A percentile compares a stretch with the other conserved stretches of the same genome.
These are phyloP conservation scores for Pelecanus crispus DNA, from an alignment of 2,113 vertebrate genomes.

Conservation along the genomic window DNA sequence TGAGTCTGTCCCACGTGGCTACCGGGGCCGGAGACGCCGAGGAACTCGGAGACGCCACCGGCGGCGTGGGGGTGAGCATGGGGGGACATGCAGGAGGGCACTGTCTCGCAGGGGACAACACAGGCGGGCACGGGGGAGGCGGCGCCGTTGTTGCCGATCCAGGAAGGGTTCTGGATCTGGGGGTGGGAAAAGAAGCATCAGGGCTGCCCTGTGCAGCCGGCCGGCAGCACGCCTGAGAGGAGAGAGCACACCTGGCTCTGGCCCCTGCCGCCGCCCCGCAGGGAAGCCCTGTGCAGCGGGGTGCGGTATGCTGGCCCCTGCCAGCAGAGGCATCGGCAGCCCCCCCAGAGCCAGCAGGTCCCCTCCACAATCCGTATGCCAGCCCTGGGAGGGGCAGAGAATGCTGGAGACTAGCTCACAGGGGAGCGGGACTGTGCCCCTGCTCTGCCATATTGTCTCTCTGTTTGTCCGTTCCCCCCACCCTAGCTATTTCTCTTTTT, in stretches of 20 bases:
- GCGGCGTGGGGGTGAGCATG: constrained; percentile 86
- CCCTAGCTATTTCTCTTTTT: neutral
- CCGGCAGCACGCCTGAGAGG: neutral
- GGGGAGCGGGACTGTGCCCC: neutral
- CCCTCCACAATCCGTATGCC: neutral
- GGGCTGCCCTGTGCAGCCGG: accelerated
- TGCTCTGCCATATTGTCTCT: neutral
- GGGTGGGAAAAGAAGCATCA: neutral
- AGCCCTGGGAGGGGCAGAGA: neutral
- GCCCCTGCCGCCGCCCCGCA: neutral
- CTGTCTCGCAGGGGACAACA: constrained; percentile 91
- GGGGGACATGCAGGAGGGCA: constrained; percentile 95
- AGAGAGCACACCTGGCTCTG: accelerated
- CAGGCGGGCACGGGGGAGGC: constrained; percentile 93
- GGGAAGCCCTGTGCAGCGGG: accelerated
- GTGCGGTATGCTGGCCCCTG: accelerated
- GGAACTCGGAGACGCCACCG: constrained; percentile 88
- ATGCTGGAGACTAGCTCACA: neutral
- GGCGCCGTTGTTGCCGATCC: constrained; percentile 87
- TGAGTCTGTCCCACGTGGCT: constrained; percentile 92
- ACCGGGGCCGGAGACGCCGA: constrained; percentile 81
- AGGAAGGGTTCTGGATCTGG: constrained; percentile 97
- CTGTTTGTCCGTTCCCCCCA: neutral
- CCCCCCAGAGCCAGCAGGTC: neutral
- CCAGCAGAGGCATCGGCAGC: neutral